Conservation (phyloP, 2,113 vertebrate species). For the Azemiops feae region DNA sequence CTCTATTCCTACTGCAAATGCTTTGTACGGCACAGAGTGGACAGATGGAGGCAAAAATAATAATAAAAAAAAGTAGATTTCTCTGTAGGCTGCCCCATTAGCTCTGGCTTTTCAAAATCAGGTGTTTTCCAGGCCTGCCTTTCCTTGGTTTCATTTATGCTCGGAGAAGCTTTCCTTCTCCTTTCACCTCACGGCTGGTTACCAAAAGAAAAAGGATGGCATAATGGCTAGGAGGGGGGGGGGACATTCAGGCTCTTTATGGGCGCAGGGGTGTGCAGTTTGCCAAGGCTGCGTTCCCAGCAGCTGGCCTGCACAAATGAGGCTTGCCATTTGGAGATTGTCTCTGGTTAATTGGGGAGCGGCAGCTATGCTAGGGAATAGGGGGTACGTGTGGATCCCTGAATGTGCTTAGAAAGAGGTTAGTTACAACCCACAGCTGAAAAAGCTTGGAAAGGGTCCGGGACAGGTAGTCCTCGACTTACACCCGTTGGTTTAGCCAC, state of each 20-base stretch:
- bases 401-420: background rate
- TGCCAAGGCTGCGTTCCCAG: fast-evolving
- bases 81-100: slow-evolving; percentile 35
- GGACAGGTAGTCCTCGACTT: background rate
- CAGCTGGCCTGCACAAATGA: background rate
- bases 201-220: slow-evolving; percentile 2
- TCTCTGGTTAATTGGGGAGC: background rate
- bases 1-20: slow-evolving; percentile 35
- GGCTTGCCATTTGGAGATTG: background rate
- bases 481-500: too few relatives aligned
- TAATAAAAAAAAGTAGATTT: slow-evolving; percentile 16
- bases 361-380: background rate
- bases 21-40: slow-evolving; percentile 49
- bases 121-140: slow-evolving; percentile 32
- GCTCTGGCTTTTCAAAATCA: slow-evolving; percentile 32
- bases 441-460: background rate
- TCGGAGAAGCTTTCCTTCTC: background rate
- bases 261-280: fast-evolving
- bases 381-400: background rate
- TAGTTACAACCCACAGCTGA: background rate
- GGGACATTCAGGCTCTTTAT: slow-evolving; percentile 16
- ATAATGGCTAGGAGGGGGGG: slow-evolving; percentile 16
- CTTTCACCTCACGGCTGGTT: background rate
- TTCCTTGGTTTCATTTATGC: slow-evolving; percentile 16
- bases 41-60: slow-evolving; percentile 43